These are phyloP conservation scores for Cataglyphis altisquamis DNA, from an alignment of 2,888 invertebrate species.

Conservation along the genomic window DNA sequence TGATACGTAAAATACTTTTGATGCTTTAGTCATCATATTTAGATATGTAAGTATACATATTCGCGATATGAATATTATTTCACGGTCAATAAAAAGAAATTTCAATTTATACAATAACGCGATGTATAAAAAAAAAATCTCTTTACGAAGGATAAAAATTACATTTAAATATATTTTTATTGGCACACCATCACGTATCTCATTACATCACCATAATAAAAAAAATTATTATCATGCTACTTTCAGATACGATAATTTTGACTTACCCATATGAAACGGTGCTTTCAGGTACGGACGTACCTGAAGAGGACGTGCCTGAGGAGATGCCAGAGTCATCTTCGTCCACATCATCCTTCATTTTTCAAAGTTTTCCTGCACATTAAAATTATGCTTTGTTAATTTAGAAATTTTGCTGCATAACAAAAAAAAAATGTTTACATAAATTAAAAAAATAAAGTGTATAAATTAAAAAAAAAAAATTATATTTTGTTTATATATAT, in stretches of 20 bases:
- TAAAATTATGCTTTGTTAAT: conserved; percentile 22
- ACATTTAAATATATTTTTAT: not conserved
- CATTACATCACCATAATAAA: not conserved
- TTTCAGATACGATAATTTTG: not conserved
- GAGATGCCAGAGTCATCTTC: conserved; percentile 77
- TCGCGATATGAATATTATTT: not conserved
- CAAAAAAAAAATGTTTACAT: not conserved
- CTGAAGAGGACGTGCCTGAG: conserved; percentile 72
- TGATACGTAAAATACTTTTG: not conserved
- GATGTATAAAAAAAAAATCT: not conserved
- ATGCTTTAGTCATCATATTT: not conserved
- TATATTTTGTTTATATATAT: too few relatives aligned
- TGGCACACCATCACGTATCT: not conserved
- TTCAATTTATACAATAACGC: not conserved
- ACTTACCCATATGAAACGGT: conserved; percentile 76
- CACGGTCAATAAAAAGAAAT: not conserved
- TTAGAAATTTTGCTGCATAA: conserved; percentile 7
- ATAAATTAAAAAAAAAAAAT: not conserved
- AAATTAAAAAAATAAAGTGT: not conserved
- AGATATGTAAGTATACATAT: not conserved
- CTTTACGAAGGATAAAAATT: not conserved
- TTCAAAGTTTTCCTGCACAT: conserved; percentile 68
- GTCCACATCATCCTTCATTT: conserved; percentile 82
- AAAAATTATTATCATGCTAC: not conserved
- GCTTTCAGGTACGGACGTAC: conserved; percentile 71